Conservation (phyloP, 2,888 invertebrate genomes). For the Deilephila elpenor region DNA sequence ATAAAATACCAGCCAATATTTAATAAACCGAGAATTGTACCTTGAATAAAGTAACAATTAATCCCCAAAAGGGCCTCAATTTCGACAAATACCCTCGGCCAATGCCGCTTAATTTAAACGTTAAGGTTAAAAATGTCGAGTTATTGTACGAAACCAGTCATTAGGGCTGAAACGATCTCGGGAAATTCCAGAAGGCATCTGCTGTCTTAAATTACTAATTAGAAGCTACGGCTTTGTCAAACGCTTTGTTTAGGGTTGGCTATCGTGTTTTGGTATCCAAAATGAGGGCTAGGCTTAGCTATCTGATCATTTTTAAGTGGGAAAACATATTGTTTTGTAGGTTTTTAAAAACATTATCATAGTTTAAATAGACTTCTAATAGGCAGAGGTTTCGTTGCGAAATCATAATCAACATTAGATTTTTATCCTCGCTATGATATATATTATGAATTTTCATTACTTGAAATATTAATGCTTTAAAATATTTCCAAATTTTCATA, state of each 20-base stretch:
- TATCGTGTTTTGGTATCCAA: not conserved
- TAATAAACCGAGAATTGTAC: not conserved
- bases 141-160: slow-evolving; percentile 27
- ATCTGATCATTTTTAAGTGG: no score
- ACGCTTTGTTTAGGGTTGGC: not conserved
- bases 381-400: no score
- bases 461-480: no score
- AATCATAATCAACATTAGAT: no score
- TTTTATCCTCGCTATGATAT: no score
- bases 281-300: no score
- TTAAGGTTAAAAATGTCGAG: slow-evolving; percentile 29
- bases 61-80: slow-evolving; percentile 13
- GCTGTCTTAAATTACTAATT: slow-evolving; percentile 40
- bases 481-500: no score
- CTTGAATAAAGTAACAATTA: slow-evolving; percentile 8
- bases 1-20: no score
- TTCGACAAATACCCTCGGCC: slow-evolving; percentile 12
- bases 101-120: slow-evolving; percentile 18
- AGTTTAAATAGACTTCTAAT: no score
- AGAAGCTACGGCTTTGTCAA: slow-evolving; percentile 31
- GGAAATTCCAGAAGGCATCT: slow-evolving; percentile 21
- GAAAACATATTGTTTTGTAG: no score
- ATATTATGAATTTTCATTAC: no score
- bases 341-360: no score
- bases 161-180: slow-evolving; percentile 26